These are phyloP conservation scores for Drosophila mauritiana DNA, from an alignment of 1,140 invertebrate genomes.

Conservation along the genomic window DNA sequence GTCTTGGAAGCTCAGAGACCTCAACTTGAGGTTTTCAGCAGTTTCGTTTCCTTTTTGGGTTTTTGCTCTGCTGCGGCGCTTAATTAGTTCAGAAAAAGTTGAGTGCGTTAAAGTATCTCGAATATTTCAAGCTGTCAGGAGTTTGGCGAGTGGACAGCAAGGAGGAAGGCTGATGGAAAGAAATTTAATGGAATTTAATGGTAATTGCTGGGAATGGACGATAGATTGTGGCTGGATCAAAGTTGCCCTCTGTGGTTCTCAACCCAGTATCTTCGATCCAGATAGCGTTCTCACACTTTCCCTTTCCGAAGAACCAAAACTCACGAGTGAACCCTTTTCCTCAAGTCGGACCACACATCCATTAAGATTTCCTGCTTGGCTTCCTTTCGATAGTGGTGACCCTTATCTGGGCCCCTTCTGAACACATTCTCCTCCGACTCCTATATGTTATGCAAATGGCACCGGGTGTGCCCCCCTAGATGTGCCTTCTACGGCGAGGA, in stretches of 20 bases:
- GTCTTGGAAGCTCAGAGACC: conserved; percentile 20
- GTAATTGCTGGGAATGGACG: not conserved
- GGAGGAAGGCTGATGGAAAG: not conserved
- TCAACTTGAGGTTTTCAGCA: conserved; percentile 40
- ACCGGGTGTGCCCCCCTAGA: conserved; percentile 23
- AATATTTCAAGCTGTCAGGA: conserved; percentile 64
- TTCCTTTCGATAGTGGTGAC: conserved; percentile 39
- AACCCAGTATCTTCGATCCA: not conserved
- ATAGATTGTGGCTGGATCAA: not conserved
- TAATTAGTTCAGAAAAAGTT: conserved; percentile 55
- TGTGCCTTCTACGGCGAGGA: conserved; percentile 36
- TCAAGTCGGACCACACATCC: conserved; percentile 32
- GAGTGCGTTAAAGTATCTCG: conserved; percentile 49
- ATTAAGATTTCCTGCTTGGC: conserved; percentile 56
- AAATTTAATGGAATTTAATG: not conserved
- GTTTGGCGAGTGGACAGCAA: conserved; percentile 18
- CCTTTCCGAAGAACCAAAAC: too few relatives aligned
- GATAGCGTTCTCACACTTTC: conserved; percentile 31
- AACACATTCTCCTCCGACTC: not conserved
- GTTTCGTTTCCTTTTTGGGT: not conserved
- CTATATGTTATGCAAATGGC: conserved; percentile 34
- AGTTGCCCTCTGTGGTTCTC: not conserved
- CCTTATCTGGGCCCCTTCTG: conserved; percentile 49
- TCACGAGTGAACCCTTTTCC: conserved; percentile 43
- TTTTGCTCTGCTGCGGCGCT: conserved; percentile 31